Conservation (phyloP, 53 echinoderm and acorn worm genomes). For the Crossaster papposus region DNA sequence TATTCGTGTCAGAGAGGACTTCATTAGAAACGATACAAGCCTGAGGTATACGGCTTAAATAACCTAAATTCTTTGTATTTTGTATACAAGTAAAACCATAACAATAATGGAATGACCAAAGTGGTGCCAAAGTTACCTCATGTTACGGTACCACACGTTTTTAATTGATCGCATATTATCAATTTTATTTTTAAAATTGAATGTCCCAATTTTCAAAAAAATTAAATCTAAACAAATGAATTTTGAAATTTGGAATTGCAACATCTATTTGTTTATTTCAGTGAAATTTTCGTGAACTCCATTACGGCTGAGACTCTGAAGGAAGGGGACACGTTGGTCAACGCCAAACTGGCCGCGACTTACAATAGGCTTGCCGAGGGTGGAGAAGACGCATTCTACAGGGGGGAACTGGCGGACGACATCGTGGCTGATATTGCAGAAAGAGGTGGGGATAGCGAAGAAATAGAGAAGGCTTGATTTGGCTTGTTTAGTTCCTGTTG, state of each 20-base stretch:
- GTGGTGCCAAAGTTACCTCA: too few species aligned
- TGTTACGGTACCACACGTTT: too few species aligned
- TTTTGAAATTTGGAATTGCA: too few species aligned
- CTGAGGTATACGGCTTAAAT: constrained; percentile 55
- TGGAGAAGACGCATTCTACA: constrained; percentile 75
- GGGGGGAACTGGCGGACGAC: constrained; percentile 71
- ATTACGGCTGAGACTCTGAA: constrained; percentile 32
- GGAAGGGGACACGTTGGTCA: constrained; percentile 68
- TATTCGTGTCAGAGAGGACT: constrained; percentile 20
- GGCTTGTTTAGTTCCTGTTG: too few species aligned
- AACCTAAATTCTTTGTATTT: not conserved
- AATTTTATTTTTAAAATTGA: not conserved
- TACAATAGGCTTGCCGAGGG: constrained; percentile 64
- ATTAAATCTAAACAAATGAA: too few species aligned
- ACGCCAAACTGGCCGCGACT: constrained; percentile 65
- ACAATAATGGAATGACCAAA: not conserved
- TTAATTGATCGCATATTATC: not conserved
- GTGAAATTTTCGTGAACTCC: constrained; percentile 62
- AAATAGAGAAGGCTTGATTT: not conserved
- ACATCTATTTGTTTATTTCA: not conserved
- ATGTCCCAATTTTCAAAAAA: too few species aligned
- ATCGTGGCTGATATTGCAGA: constrained; percentile 75
- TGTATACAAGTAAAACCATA: not conserved
- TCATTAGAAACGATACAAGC: constrained; percentile 33
- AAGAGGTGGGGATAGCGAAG: constrained; percentile 77